phyloP scores from a whole-genome alignment of 2,113 vertebrate genomes.

The Climacteris rufus region DNA sequence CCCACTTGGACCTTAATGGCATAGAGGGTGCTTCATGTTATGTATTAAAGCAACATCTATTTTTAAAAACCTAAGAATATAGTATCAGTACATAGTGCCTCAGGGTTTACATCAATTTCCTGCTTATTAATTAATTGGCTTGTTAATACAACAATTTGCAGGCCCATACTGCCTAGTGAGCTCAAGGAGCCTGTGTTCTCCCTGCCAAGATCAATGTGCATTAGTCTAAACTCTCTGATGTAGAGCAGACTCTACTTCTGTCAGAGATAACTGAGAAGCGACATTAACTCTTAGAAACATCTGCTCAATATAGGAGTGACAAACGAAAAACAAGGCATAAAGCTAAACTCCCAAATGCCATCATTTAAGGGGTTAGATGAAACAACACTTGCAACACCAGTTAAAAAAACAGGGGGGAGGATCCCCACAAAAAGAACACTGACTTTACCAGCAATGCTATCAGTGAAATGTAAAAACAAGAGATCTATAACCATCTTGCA shows the following conservation, averaged over 20 bases:
- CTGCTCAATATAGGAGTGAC: constrained; percentile 49
- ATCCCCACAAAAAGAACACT: neutral
- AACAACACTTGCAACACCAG: neutral
- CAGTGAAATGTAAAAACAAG: neutral
- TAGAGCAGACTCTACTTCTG: constrained; percentile 64
- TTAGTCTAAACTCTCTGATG: constrained; percentile 69
- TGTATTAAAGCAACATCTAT: constrained; percentile 5
- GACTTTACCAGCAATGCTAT: neutral
- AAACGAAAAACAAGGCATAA: neutral
- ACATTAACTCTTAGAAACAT: constrained; percentile 62
- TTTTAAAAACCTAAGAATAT: constrained; percentile 17
- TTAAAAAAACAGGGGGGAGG: rapidly evolving
- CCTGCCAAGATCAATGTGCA: constrained; percentile 73
- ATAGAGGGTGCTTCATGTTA: neutral
- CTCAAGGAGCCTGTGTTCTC: constrained; percentile 54
- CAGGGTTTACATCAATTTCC: constrained; percentile 38
- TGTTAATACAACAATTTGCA: constrained; percentile 66
- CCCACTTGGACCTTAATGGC: neutral
- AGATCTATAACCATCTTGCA: neutral
- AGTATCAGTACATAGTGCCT: constrained; percentile 14
- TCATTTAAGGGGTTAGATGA: neutral
- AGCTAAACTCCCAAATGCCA: neutral
- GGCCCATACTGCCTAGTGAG: constrained; percentile 45
- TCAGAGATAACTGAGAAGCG: constrained; percentile 66
- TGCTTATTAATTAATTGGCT: constrained; percentile 72